These are phyloP conservation scores for Brachyalestes nurse DNA, from an alignment of 2,797 vertebrate genomes.

Conservation along the genomic window DNA sequence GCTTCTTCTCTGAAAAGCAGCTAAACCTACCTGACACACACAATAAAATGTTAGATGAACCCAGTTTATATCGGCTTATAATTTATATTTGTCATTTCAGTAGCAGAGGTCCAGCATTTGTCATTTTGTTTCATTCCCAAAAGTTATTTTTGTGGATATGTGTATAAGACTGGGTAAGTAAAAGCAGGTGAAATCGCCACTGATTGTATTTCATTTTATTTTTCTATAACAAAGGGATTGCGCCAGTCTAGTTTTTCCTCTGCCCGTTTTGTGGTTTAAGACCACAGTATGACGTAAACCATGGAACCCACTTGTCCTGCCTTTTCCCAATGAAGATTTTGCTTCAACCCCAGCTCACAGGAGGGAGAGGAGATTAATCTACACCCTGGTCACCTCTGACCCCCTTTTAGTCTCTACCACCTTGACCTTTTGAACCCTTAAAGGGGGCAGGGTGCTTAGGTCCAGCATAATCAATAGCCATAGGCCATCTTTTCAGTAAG, in stretches of 20 bases:
- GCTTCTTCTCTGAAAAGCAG: not conserved
- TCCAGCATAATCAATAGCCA: conserved; percentile 66
- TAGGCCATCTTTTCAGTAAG: conserved; percentile 64
- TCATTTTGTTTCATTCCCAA: too few species aligned
- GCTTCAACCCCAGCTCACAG: not conserved
- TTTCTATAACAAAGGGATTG: too few species aligned
- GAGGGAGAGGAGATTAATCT: conserved; percentile 9
- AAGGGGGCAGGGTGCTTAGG: conserved; percentile 48
- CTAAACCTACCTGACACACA: not conserved
- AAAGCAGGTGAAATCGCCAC: not conserved
- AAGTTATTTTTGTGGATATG: not conserved
- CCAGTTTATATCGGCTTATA: not conserved
- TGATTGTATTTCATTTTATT: too few species aligned
- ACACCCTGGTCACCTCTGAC: conserved; percentile 67
- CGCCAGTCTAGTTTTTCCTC: too few species aligned
- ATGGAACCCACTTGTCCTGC: not conserved
- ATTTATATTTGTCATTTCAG: not conserved
- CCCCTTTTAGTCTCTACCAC: conserved; percentile 56
- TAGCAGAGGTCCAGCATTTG: not conserved
- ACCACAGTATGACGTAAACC: not conserved
- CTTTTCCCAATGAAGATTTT: not conserved
- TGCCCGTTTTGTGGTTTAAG: not conserved
- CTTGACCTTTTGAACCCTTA: conserved; percentile 70
- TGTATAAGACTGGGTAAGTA: not conserved
- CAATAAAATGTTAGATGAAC: not conserved